These are phyloP conservation scores for Cydia fagiglandana DNA, from an alignment of 1,140 invertebrate species.

Conservation along the genomic window DNA sequence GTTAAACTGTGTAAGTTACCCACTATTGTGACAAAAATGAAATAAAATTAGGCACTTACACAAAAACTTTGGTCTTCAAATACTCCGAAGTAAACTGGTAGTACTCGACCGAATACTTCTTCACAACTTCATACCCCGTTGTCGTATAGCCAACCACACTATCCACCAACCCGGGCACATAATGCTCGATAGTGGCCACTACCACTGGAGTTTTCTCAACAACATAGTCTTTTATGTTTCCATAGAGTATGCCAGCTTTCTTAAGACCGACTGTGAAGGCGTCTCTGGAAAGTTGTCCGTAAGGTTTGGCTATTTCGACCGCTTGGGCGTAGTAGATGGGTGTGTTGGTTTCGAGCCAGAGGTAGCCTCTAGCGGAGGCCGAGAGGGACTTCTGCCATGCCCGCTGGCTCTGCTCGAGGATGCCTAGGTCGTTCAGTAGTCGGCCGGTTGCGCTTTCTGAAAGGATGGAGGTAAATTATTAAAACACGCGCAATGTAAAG, in stretches of 20 bases:
- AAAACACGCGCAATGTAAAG: no score
- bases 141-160: slow-evolving; percentile 77
- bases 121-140: slow-evolving; percentile 65
- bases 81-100: slow-evolving; percentile 77
- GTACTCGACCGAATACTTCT: slow-evolving; percentile 71
- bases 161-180: slow-evolving; percentile 84
- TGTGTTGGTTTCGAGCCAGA: slow-evolving; percentile 83
- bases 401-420: slow-evolving; percentile 81
- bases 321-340: slow-evolving; percentile 82
- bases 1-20: no score
- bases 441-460: slow-evolving; percentile 80
- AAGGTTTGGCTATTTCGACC: slow-evolving; percentile 80
- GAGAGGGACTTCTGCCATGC: slow-evolving; percentile 80
- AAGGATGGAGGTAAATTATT: slow-evolving; percentile 39
- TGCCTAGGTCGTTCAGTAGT: slow-evolving; percentile 81
- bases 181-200: slow-evolving; percentile 82
- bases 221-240: slow-evolving; percentile 78
- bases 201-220: slow-evolving; percentile 83
- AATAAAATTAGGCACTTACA: slow-evolving; percentile 81
- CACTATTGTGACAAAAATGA: slow-evolving; percentile 17
- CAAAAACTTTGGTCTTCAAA: slow-evolving; percentile 86
- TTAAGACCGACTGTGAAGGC: slow-evolving; percentile 79
- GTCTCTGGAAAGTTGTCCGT: slow-evolving; percentile 81
- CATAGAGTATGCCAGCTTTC: slow-evolving; percentile 73
- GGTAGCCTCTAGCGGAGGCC: slow-evolving; percentile 80